Evolutionary conservation across 2,113 vertebrate species (phyloP).

Genomic region (Dasypus novemcinctus): DNA sequence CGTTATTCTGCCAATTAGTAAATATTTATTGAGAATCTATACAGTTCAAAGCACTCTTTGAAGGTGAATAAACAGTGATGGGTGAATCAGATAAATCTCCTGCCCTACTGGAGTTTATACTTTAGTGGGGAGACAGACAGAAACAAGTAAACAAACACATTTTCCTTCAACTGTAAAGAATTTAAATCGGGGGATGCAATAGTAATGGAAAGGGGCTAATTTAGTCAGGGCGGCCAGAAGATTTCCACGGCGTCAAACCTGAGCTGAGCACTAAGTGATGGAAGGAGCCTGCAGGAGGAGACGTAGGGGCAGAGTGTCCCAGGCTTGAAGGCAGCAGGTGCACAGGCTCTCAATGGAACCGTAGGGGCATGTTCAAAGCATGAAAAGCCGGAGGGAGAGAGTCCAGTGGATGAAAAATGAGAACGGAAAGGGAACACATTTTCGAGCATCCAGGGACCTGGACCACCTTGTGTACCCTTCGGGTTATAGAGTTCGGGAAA

Average conservation of each 20-base stretch:
- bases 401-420: neutral
- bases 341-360: neutral
- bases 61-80: neutral
- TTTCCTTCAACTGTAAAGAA: neutral
- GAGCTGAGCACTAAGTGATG: neutral
- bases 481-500: neutral
- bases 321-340: neutral
- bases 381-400: neutral
- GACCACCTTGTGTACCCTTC: rapidly evolving
- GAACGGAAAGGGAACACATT: neutral
- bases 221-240: neutral
- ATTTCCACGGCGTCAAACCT: neutral
- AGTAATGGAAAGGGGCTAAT: neutral
- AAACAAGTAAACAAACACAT: neutral
- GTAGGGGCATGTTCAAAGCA: neutral
- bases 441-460: neutral
- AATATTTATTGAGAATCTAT: neutral
- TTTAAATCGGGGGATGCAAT: neutral
- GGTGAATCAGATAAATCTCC: neutral
- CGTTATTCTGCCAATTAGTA: neutral
- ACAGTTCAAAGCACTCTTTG: neutral
- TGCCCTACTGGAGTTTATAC: neutral
- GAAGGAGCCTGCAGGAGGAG: neutral
- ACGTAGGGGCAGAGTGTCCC: too few relatives aligned
- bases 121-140: neutral